phyloP scores from a whole-genome alignment of 1,140 invertebrate species.

The Eufriesea mexicana region DNA sequence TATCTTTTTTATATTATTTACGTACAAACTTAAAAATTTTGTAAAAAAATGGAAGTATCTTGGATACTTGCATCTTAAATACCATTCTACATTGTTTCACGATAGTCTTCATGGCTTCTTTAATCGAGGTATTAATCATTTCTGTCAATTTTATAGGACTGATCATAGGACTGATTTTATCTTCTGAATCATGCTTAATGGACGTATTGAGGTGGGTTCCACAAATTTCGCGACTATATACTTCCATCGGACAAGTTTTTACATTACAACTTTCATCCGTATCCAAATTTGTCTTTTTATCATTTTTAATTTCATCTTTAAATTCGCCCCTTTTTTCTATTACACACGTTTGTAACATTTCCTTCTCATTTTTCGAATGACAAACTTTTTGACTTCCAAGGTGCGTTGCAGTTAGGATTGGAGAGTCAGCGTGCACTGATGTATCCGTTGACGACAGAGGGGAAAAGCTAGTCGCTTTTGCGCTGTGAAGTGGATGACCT shows the following conservation, averaged over 20 bases:
- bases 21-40: not conserved
- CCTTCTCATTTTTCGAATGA: not conserved
- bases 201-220: not conserved
- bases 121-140: conserved; percentile 67
- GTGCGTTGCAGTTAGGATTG: not conserved
- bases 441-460: not conserved
- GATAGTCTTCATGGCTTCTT: conserved; percentile 63
- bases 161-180: conserved; percentile 3
- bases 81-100: conserved; percentile 64
- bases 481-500: conserved; percentile 15
- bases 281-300: not conserved
- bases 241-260: conserved; percentile 8
- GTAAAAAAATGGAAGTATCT: conserved; percentile 5
- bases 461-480: conserved; percentile 34
- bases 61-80: conserved; percentile 64
- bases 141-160: conserved; percentile 46
- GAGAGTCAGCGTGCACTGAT: conserved; percentile 13
- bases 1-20: not conserved
- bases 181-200: not conserved
- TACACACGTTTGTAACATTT: not conserved
- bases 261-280: conserved; percentile 9
- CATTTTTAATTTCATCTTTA: too few species aligned
- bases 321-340: not conserved
- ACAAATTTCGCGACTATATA: conserved; percentile 2
- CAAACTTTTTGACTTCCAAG: not conserved